Conservation (phyloP, 2,797 vertebrate genomes). For the Florisuga fusca region DNA sequence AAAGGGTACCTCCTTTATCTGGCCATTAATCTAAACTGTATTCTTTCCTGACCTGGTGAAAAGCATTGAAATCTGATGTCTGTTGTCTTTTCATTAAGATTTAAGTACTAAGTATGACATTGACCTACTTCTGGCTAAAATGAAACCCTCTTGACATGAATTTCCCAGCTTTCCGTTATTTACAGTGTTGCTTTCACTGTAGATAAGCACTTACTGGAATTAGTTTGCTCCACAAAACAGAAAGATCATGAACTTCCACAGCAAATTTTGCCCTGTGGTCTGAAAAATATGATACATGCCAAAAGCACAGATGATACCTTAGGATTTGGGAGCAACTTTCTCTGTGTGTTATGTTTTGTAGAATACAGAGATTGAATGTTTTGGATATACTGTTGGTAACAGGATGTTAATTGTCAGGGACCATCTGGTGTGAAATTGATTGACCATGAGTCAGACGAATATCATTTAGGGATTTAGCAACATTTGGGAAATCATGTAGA, state of each 20-base stretch:
- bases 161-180: neutral
- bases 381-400: neutral
- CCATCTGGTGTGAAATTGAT: conserved; percentile 42
- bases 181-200: neutral
- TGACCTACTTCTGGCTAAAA: neutral
- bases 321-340: neutral
- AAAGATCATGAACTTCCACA: neutral
- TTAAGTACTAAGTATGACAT: neutral
- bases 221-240: neutral
- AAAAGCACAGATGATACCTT: neutral
- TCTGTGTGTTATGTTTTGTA: neutral
- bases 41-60: neutral
- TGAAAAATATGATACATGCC: neutral
- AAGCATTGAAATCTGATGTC: neutral
- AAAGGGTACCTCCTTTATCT: neutral
- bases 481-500: neutral
- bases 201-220: neutral
- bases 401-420: conserved; percentile 26
- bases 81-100: conserved; percentile 2
- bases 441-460: conserved; percentile 10
- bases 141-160: neutral
- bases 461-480: neutral
- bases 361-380: neutral
- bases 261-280: neutral
- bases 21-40: neutral